Conservation (phyloP, 2,888 invertebrate species). For the Dolomedes plantarius region DNA sequence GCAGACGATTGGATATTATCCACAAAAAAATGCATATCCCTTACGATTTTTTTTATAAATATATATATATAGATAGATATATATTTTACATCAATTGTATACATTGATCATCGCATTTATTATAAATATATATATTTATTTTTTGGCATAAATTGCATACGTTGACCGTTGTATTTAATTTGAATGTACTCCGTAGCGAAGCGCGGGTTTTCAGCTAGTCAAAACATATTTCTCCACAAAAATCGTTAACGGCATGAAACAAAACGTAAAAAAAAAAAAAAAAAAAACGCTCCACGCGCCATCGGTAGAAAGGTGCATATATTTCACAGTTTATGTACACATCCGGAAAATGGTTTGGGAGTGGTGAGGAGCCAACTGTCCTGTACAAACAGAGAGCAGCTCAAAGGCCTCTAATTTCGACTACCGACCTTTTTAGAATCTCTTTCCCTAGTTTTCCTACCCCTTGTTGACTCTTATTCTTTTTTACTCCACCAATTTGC, state of each 20-base stretch:
- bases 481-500: conserved; percentile 57
- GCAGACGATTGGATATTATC: no score
- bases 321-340: conserved; percentile 62
- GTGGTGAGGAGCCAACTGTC: conserved; percentile 59
- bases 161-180: no score
- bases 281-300: conserved; percentile 10
- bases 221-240: background rate
- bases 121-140: no score
- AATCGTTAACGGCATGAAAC: background rate
- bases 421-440: conserved; percentile 60
- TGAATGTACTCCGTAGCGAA: no score
- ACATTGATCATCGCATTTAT: no score
- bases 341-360: conserved; percentile 59
- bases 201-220: no score
- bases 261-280: background rate
- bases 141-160: no score
- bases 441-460: conserved; percentile 6
- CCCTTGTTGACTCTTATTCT: conserved; percentile 3
- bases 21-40: no score
- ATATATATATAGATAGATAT: no score
- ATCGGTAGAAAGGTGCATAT: conserved; percentile 24
- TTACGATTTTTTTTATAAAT: no score
- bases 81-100: no score
- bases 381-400: conserved; percentile 63
- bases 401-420: conserved; percentile 69